These are phyloP conservation scores for Tachysurus vachellii DNA, from an alignment of 2,113 vertebrate species.

Conservation along the genomic window DNA sequence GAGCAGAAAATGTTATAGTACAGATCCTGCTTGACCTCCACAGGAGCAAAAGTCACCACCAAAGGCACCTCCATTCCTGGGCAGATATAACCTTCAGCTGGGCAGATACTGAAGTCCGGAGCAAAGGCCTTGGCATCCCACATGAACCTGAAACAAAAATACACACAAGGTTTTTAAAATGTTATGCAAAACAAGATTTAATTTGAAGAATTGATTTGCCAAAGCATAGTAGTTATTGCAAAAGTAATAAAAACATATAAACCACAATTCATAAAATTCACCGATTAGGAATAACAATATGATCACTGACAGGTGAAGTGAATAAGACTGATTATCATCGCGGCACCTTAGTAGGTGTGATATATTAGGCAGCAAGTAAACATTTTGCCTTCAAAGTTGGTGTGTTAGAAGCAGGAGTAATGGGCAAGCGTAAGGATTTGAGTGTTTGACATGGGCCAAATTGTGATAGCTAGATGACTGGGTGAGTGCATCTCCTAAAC, in stretches of 20 bases:
- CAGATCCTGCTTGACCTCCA: conserved; percentile 67
- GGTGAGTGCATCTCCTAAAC: too few relatives aligned
- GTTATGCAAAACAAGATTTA: background rate
- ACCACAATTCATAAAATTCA: background rate
- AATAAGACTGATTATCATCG: too few relatives aligned
- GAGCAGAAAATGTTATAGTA: conserved; percentile 74
- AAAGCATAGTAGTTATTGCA: background rate
- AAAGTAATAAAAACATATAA: background rate
- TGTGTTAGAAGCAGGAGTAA: too few relatives aligned
- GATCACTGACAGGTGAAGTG: too few relatives aligned
- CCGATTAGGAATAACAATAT: too few relatives aligned
- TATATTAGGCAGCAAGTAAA: too few relatives aligned
- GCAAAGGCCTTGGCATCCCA: conserved; percentile 77
- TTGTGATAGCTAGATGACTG: too few relatives aligned
- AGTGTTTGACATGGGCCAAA: too few relatives aligned
- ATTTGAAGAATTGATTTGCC: background rate
- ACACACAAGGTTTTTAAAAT: background rate
- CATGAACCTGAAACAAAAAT: conserved; percentile 73
- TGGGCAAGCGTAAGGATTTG: too few relatives aligned
- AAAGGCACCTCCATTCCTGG: conserved; percentile 78
- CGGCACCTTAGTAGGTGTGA: too few relatives aligned
- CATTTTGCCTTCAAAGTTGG: too few relatives aligned
- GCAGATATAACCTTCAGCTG: conserved; percentile 77
- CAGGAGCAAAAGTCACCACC: conserved; percentile 76
- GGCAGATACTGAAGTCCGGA: conserved; percentile 78